These are phyloP conservation scores for Vanessa cardui DNA, from an alignment of 2,888 invertebrate species.

Conservation along the genomic window DNA sequence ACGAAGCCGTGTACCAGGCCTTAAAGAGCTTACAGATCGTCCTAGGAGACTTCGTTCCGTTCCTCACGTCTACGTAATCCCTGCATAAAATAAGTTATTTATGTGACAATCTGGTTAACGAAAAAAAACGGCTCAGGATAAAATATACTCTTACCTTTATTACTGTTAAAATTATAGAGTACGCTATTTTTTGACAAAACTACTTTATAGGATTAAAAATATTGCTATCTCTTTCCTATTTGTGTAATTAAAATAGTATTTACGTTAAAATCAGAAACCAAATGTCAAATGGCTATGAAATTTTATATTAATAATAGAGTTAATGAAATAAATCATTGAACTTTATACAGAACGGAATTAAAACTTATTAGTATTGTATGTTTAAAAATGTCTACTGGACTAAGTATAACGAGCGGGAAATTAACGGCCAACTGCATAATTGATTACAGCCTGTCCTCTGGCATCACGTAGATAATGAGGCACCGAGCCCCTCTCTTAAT, in stretches of 20 bases:
- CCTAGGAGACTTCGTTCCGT: background rate
- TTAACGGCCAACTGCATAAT: constrained; percentile 1
- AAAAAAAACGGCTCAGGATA: background rate
- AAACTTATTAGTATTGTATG: too few species aligned
- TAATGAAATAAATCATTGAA: too few species aligned
- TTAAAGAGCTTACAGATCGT: background rate
- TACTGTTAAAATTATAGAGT: too few species aligned
- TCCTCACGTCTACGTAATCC: background rate
- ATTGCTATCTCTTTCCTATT: too few species aligned
- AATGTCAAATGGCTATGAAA: too few species aligned
- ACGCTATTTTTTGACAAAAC: too few species aligned
- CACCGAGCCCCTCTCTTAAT: background rate
- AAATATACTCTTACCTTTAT: background rate
- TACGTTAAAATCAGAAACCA: too few species aligned
- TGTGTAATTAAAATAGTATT: too few species aligned
- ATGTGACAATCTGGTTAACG: background rate
- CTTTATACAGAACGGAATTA: too few species aligned
- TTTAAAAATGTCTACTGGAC: too few species aligned
- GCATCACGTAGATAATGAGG: background rate
- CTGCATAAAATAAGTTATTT: constrained; percentile 8
- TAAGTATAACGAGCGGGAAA: background rate
- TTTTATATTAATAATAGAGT: too few species aligned
- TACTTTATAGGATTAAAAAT: too few species aligned
- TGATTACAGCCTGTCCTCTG: constrained; percentile 4
- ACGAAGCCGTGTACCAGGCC: background rate